Evolutionary conservation across 2,888 invertebrate genomes (phyloP).

Genomic region (Amitus sp.): DNA sequence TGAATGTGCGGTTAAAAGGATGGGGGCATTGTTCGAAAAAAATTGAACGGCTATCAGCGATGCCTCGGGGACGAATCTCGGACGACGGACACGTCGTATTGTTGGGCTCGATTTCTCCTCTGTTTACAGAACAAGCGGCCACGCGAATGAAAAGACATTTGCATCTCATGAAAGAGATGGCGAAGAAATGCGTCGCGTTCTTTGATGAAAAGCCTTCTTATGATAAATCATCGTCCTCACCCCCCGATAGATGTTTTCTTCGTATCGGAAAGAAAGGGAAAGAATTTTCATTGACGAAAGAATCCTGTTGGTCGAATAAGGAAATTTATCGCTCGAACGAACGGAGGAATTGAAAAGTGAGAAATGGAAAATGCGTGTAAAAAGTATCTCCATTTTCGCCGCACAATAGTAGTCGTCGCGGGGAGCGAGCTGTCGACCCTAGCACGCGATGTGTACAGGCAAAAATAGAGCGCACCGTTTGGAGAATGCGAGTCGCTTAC

Average conservation of each 20-base stretch:
- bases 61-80: conserved; percentile 8
- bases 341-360: neutral
- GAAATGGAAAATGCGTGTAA: neutral
- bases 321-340: neutral
- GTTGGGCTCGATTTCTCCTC: neutral
- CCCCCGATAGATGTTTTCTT: too few species aligned
- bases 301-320: neutral
- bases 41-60: neutral
- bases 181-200: neutral
- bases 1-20: too few species aligned
- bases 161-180: conserved; percentile 2
- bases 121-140: neutral
- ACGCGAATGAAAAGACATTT: conserved; percentile 1
- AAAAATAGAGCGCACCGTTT: conserved; percentile 36
- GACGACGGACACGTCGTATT: conserved; percentile 5
- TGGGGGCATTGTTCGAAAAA: too few species aligned
- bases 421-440: conserved; percentile 7
- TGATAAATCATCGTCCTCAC: too few species aligned
- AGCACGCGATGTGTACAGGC: conserved; percentile 37
- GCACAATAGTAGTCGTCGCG: conserved; percentile 21
- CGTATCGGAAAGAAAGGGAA: too few species aligned
- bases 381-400: conserved; percentile 16
- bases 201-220: too few species aligned
- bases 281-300: neutral
- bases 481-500: conserved; percentile 34